Evolutionary conservation across 1,140 invertebrate genomes (phyloP), one percentile per base, ranked within the genome.

Genomic region (Drosophila cardini): DNA sequence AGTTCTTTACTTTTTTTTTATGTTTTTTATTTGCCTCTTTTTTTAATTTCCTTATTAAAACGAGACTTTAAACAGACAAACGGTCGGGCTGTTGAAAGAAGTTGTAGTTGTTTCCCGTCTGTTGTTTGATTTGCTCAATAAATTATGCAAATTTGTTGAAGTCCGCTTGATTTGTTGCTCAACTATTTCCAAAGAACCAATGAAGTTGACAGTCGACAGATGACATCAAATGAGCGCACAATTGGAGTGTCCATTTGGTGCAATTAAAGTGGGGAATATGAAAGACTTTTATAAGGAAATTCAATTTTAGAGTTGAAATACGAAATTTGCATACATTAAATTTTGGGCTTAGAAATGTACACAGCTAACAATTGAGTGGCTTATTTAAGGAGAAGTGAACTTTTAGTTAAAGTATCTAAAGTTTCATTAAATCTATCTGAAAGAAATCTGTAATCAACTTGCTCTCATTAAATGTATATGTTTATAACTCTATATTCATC

Each of bases 121-220:
- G 11, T 15, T 58, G 32, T 52, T 43, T 43, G 34, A 43, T 43
- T 50, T 74, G 52, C 45, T 58, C 55, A 43, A 61, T 72, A 56
- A 75, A 57, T 67, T 76, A 83, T 83, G 80, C 75, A 71, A 82
- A 82, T 83, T 60, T 55, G 8, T 53, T 56, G 13, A 64, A 48
- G 18, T 64, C 21, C 26, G 56, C 56, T 60, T 60, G n/a, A 60
- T 60, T 60, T 62, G 45, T 36, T 62, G 43, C 43, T n/a, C 15
- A 60, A 46, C 45, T 34, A 45, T 13, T 15, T 11, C 30, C 16
- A 46, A 16, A 18, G 4, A 6, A 7, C 16, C 43, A n/a, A 58
- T 45, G 56, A 58, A 43, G 11, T 43, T 32, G 40, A 13, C 40
- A 15, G 13, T 18, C 34, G 34, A 40, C 2, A 15, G 36, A 18